These are phyloP conservation scores for Corythoichthys intestinalis DNA, from an alignment of 2,113 vertebrate species.

Conservation along the genomic window DNA sequence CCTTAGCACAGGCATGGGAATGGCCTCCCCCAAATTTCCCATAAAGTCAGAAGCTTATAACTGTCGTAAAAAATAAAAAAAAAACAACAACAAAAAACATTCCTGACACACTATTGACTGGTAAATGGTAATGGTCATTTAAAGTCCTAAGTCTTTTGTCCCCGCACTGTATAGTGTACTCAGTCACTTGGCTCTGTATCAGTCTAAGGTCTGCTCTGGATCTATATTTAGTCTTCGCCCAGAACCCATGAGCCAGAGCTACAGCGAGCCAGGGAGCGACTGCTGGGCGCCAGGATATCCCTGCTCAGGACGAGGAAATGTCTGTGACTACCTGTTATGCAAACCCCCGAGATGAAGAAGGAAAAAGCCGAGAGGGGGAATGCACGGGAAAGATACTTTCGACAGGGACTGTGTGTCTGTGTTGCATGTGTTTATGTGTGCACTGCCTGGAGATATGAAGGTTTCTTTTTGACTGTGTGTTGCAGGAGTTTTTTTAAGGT, in stretches of 20 bases:
- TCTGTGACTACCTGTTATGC: constrained; percentile 99
- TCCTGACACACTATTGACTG: too few species aligned
- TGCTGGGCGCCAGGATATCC: constrained; percentile 99
- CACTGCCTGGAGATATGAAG: constrained; percentile 25
- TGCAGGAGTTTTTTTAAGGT: constrained; percentile 35
- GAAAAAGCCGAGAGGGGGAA: constrained; percentile 61
- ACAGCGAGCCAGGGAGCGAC: constrained; percentile 87
- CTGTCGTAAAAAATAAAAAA: neutral
- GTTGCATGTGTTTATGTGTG: constrained; percentile 11
- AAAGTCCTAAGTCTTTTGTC: constrained; percentile 2
- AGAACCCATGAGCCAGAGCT: constrained; percentile 67
- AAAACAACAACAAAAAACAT: too few species aligned
- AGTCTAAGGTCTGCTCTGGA: constrained; percentile 50
- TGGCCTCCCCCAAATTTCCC: neutral
- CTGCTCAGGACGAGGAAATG: constrained; percentile 97
- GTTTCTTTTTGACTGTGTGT: constrained; percentile 17
- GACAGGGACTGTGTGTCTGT: constrained; percentile 56
- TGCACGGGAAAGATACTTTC: constrained; percentile 65
- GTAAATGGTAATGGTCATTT: neutral
- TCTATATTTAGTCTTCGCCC: constrained; percentile 83
- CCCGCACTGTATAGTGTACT: neutral
- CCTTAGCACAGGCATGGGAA: neutral
- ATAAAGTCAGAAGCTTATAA: neutral
- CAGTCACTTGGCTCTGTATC: constrained; percentile 43
- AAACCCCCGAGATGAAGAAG: constrained; percentile 74